phyloP scores from a whole-genome alignment of 1,140 invertebrate species.

The Phortica variegata region DNA sequence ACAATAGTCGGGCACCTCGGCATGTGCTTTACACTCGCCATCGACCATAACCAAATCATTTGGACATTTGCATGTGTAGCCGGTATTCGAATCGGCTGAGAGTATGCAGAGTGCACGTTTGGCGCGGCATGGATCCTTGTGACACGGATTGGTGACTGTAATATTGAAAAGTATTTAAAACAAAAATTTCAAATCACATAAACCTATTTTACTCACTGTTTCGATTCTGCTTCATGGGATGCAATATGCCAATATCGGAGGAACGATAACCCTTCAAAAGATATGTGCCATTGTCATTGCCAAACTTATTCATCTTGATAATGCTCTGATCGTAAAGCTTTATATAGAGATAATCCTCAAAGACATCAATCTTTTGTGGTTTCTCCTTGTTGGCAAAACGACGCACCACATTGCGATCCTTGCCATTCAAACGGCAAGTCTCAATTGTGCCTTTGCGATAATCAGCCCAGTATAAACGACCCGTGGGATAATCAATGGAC shows the following conservation, averaged over 20 bases:
- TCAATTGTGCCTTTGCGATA: constrained; percentile 69
- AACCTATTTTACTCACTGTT: constrained; percentile 55
- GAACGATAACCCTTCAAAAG: constrained; percentile 63
- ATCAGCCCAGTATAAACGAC: constrained; percentile 76
- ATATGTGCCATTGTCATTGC: constrained; percentile 60
- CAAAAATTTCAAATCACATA: neutral
- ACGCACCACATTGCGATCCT: constrained; percentile 63
- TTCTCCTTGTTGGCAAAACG: constrained; percentile 60
- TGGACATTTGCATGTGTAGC: constrained; percentile 67
- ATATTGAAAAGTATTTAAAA: constrained; percentile 10
- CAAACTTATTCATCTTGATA: constrained; percentile 72
- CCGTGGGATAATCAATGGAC: constrained; percentile 68
- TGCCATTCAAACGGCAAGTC: constrained; percentile 67
- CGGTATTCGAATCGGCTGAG: constrained; percentile 47
- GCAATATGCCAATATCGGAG: constrained; percentile 68
- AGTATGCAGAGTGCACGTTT: constrained; percentile 64
- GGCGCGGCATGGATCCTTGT: constrained; percentile 60
- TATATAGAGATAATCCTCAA: constrained; percentile 72
- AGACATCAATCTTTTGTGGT: constrained; percentile 73
- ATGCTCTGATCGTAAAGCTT: constrained; percentile 67
- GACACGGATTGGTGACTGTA: constrained; percentile 56
- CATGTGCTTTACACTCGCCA: constrained; percentile 35
- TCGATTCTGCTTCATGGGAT: constrained; percentile 65
- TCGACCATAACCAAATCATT: constrained; percentile 60
- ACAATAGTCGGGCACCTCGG: constrained; percentile 50